These are phyloP conservation scores for Manis pentadactyla DNA, from an alignment of 2,797 vertebrate genomes.

Conservation along the genomic window DNA sequence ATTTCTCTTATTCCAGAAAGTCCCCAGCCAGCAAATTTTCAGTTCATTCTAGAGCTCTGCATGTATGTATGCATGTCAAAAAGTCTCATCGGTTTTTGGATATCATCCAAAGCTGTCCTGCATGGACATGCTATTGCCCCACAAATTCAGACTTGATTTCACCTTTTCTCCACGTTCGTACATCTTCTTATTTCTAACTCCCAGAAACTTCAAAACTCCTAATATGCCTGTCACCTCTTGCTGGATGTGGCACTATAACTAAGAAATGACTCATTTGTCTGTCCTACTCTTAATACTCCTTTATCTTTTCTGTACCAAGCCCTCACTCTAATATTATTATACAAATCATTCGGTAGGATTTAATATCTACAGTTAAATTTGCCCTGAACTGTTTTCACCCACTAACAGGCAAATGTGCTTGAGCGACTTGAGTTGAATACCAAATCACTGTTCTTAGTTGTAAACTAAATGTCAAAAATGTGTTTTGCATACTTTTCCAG, in stretches of 20 bases:
- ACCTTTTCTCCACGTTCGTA: not conserved
- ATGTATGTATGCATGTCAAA: not conserved
- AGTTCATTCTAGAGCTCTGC: not conserved
- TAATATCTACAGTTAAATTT: constrained; percentile 14
- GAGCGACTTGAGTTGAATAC: constrained; percentile 31
- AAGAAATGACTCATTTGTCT: not conserved
- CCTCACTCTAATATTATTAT: not conserved
- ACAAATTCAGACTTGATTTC: not conserved
- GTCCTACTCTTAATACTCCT: not conserved
- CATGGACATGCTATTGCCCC: not conserved
- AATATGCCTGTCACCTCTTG: not conserved
- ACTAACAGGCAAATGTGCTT: not conserved
- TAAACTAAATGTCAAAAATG: constrained; percentile 49
- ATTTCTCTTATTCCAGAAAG: constrained; percentile 11
- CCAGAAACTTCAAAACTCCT: constrained; percentile 12
- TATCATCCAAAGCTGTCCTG: not conserved
- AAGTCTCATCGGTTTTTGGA: not conserved
- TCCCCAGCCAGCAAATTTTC: not conserved
- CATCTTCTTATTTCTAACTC: not conserved
- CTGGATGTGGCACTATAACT: not conserved
- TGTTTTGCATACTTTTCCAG: not conserved
- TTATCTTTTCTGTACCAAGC: not conserved
- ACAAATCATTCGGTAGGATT: not conserved
- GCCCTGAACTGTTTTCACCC: not conserved
- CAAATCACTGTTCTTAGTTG: not conserved